Percentiles rank a stretch among this genome's conserved stretches.
These are phyloP conservation scores for Oligia fasciuncula DNA, from an alignment of 2,888 invertebrate species.

Conservation along the genomic window DNA sequence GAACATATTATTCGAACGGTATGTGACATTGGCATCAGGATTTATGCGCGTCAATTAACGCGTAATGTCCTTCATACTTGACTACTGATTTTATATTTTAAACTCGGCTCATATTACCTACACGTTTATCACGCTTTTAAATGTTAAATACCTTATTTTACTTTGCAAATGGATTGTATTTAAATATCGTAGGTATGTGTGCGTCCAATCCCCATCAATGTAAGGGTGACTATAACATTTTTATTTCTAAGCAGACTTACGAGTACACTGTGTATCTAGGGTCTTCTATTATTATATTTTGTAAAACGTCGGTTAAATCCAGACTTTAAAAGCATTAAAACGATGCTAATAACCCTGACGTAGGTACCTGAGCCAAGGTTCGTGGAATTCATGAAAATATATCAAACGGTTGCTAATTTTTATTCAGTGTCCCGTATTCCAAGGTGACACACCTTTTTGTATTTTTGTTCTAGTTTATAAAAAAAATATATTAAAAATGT, in stretches of 20 bases:
- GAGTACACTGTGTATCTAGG: background rate
- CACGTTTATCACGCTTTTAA: constrained; percentile 5
- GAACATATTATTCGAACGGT: constrained; percentile 10
- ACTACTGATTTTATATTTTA: constrained; percentile 8
- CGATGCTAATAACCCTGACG: background rate
- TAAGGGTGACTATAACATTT: background rate
- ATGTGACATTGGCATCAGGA: constrained; percentile 17
- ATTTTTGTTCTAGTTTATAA: background rate
- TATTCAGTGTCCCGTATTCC: constrained; percentile 17
- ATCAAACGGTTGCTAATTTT: background rate
- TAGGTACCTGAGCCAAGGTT: constrained; percentile 1
- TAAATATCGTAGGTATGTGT: background rate
- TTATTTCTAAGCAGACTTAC: background rate
- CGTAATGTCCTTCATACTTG: constrained; percentile 12
- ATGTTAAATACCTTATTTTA: constrained; percentile 4
- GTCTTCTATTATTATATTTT: background rate
- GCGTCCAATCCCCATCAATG: background rate
- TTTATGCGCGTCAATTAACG: constrained; percentile 41
- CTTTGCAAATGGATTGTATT: constrained; percentile 3
- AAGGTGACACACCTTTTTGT: constrained; percentile 3
- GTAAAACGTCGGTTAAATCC: background rate
- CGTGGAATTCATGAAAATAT: constrained; percentile 1
- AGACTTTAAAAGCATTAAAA: background rate
- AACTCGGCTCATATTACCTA: background rate
- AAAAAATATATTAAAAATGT: too few species aligned